Conservation (phyloP, 1,140 invertebrate species). For the Zaprionus lachaisei region DNA sequence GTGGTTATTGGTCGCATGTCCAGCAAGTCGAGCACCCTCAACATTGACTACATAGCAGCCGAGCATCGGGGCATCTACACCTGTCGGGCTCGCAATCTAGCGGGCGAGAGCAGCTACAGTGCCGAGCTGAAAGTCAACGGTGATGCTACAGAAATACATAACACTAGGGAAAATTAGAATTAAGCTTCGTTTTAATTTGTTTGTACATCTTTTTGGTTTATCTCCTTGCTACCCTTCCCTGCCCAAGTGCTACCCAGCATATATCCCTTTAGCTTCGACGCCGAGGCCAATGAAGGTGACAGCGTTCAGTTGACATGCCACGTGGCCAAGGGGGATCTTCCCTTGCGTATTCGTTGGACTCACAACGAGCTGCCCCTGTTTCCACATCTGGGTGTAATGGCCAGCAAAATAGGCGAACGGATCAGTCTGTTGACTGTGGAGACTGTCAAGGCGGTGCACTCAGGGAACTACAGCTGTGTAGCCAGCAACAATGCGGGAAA, state of each 20-base stretch:
- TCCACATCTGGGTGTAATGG: slow-evolving; percentile 85
- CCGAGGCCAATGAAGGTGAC: slow-evolving; percentile 88
- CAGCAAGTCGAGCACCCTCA: slow-evolving; percentile 78
- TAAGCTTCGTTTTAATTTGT: slow-evolving; percentile 37
- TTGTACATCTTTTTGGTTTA: slow-evolving; percentile 36
- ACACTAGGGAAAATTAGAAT: not conserved
- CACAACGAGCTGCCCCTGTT: slow-evolving; percentile 85
- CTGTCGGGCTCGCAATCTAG: slow-evolving; percentile 90
- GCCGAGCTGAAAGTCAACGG: slow-evolving; percentile 80
- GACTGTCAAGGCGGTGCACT: slow-evolving; percentile 87
- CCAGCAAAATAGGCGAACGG: slow-evolving; percentile 87
- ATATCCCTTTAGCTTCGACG: slow-evolving; percentile 88
- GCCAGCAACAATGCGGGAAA: slow-evolving; percentile 91
- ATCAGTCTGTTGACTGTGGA: slow-evolving; percentile 89
- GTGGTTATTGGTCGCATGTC: slow-evolving; percentile 84
- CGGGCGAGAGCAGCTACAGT: slow-evolving; percentile 86
- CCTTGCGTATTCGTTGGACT: slow-evolving; percentile 88
- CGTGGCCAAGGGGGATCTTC: slow-evolving; percentile 89
- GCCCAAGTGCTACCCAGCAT: slow-evolving; percentile 88
- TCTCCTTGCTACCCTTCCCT: slow-evolving; percentile 15
- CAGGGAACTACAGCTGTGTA: slow-evolving; percentile 89
- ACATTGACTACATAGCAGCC: slow-evolving; percentile 85
- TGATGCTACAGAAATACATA: slow-evolving; percentile 37
- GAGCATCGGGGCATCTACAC: slow-evolving; percentile 91
- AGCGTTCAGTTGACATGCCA: slow-evolving; percentile 89